These are phyloP conservation scores for Taeniopygia guttata DNA, from an alignment of 2,797 vertebrate genomes.

Conservation along the genomic window DNA sequence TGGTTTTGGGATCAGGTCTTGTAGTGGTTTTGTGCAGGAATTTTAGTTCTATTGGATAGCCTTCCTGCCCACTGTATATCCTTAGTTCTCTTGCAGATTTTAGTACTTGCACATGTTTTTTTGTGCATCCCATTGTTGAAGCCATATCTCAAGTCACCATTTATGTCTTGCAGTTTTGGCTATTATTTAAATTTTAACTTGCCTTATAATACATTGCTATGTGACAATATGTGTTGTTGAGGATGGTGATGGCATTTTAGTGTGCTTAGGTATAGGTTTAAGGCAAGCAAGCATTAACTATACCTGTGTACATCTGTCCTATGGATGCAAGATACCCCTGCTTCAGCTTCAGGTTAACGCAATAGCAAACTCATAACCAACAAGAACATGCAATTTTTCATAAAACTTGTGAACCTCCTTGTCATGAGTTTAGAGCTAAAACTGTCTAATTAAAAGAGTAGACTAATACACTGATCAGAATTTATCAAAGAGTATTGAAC, in stretches of 20 bases:
- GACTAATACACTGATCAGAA: background rate
- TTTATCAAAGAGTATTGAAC: background rate
- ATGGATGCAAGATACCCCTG: background rate
- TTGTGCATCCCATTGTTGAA: background rate
- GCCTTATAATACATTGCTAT: background rate
- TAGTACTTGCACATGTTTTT: background rate
- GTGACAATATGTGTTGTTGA: background rate
- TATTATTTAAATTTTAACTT: background rate
- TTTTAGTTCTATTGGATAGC: background rate
- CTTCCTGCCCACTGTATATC: fast-evolving
- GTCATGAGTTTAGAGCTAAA: background rate
- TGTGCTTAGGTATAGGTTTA: background rate
- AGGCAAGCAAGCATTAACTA: background rate
- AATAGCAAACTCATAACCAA: background rate
- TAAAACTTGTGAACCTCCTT: background rate
- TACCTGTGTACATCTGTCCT: background rate
- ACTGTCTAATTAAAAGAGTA: background rate
- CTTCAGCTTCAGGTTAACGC: background rate
- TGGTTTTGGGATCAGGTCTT: background rate
- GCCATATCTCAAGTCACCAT: background rate
- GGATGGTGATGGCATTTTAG: background rate
- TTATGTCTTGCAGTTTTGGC: background rate
- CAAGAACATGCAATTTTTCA: background rate
- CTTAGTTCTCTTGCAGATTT: background rate
- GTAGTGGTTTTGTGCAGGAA: background rate